phyloP scores from a whole-genome alignment of 2,888 invertebrate species.

The Drosophila percnosoma region DNA sequence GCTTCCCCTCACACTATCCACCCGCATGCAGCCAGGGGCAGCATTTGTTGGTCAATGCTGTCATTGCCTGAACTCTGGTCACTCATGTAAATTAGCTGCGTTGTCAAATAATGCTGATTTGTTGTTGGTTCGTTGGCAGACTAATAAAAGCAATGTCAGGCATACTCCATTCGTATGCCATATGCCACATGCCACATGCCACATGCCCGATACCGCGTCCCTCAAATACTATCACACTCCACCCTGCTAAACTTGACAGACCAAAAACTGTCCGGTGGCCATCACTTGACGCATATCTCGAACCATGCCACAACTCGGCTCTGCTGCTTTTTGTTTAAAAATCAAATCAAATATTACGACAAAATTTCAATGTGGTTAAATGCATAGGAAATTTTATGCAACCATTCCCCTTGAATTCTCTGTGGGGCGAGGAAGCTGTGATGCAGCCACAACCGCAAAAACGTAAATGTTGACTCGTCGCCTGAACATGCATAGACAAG shows the following conservation, averaged over 20 bases:
- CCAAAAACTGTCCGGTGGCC: slow-evolving; percentile 42
- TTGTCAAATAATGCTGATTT: slow-evolving; percentile 82
- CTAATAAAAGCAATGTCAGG: slow-evolving; percentile 69
- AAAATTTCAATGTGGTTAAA: slow-evolving; percentile 79
- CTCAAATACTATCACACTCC: not conserved
- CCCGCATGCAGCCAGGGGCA: not conserved
- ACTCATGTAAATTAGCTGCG: slow-evolving; percentile 78
- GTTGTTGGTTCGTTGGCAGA: slow-evolving; percentile 73
- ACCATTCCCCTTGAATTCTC: not conserved
- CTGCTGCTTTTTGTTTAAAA: slow-evolving; percentile 69
- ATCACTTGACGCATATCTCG: slow-evolving; percentile 57
- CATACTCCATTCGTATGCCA: slow-evolving; percentile 10
- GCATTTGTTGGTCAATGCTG: slow-evolving; percentile 38
- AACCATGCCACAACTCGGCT: slow-evolving; percentile 7
- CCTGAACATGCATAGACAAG: slow-evolving; percentile 21
- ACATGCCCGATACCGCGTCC: not conserved
- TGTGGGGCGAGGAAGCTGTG: too few relatives aligned
- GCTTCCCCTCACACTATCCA: slow-evolving; percentile 1
- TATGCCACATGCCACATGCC: not conserved
- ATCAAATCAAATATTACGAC: slow-evolving; percentile 81
- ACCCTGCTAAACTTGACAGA: slow-evolving; percentile 30
- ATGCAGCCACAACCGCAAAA: slow-evolving; percentile 69
- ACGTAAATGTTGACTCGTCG: slow-evolving; percentile 76
- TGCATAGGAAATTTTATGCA: slow-evolving; percentile 76
- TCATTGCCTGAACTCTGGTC: slow-evolving; percentile 53